Percentiles rank a stretch among this genome's conserved stretches.
These are phyloP conservation scores for Saguinus midas DNA, from an alignment of 2,113 vertebrate species.

Conservation along the genomic window DNA sequence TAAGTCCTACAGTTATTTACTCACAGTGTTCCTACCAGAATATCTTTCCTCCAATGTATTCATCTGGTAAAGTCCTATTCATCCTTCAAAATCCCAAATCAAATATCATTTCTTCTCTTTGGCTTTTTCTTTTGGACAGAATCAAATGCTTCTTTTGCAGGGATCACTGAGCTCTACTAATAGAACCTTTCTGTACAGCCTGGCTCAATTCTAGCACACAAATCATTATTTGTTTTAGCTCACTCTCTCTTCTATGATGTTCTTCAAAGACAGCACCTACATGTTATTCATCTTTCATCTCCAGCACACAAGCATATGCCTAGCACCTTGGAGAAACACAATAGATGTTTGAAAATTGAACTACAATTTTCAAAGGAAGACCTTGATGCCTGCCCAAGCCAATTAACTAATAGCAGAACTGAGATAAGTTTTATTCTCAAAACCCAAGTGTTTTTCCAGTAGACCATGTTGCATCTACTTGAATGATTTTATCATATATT, in stretches of 20 bases:
- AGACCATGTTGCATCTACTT: neutral
- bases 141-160: slow-evolving; percentile 21
- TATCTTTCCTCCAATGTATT: neutral
- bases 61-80: neutral
- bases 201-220: neutral
- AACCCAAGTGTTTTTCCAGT: neutral
- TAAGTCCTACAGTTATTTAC: neutral
- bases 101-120: slow-evolving; percentile 15
- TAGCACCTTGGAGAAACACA: neutral
- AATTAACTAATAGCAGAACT: neutral
- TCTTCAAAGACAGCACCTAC: neutral
- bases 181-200: neutral
- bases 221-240: neutral
- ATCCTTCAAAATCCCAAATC: neutral
- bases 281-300: neutral
- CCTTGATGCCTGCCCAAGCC: neutral
- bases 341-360: neutral
- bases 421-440: neutral
- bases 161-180: neutral
- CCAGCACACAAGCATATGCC: neutral
- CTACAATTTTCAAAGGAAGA: neutral
- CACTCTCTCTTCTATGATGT: neutral
- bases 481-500: neutral
- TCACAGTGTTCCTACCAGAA: neutral
- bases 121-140: neutral